Evolutionary conservation across 2,113 vertebrate species (phyloP).

Genomic region (Prunella fulvescens): DNA sequence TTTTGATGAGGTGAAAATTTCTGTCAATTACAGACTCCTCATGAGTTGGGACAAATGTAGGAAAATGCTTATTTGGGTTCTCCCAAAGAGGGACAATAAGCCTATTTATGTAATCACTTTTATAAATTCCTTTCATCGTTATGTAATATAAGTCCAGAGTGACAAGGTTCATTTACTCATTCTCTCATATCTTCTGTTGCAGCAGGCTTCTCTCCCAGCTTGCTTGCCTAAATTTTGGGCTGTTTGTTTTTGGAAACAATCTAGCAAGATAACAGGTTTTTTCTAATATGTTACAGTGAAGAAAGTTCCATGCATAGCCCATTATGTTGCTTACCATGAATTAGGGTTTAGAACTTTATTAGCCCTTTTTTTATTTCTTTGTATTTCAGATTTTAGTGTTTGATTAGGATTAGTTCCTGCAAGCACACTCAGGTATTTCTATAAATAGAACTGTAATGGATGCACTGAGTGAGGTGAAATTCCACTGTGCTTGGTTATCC

Average conservation of each 20-base stretch:
- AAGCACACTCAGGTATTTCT: neutral
- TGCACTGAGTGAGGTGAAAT: neutral
- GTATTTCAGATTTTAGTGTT: neutral
- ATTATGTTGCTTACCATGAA: neutral
- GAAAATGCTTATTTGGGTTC: neutral
- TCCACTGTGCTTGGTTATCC: neutral
- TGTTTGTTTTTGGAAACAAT: neutral
- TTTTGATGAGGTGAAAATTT: neutral
- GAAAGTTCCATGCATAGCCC: neutral
- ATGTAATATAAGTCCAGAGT: neutral
- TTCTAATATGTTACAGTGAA: neutral
- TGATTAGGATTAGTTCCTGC: neutral
- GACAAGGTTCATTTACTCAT: neutral
- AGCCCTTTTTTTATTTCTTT: neutral
- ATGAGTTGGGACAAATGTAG: neutral
- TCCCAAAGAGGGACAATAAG: neutral
- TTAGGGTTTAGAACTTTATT: neutral
- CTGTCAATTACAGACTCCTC: neutral
- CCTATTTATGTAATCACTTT: neutral
- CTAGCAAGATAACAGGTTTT: neutral
- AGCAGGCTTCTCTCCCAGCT: neutral
- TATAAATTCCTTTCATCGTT: neutral
- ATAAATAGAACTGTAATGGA: neutral
- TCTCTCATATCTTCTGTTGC: neutral
- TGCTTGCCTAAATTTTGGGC: neutral